Evolutionary conservation across 2,113 vertebrate species (phyloP).

Genomic region (Brachirus orientalis): DNA sequence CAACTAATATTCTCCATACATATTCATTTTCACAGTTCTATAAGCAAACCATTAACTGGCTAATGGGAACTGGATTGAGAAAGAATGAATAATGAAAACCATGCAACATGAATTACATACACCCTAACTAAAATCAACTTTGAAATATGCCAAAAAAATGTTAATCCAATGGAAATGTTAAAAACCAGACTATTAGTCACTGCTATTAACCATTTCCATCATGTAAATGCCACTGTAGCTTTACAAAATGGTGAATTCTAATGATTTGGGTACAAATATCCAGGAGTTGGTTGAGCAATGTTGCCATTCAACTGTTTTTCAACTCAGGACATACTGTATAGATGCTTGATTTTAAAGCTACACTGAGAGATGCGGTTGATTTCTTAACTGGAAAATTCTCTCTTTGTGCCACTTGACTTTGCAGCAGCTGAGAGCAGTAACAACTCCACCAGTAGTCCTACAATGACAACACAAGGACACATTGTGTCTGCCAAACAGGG

Average conservation of each 20-base stretch:
- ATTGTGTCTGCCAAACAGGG: constrained; percentile 3
- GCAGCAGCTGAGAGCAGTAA: constrained; percentile 9
- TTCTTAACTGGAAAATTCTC: neutral
- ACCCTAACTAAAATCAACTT: no score
- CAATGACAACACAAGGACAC: constrained; percentile 21
- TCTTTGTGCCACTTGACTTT: constrained; percentile 23
- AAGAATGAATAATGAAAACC: no score
- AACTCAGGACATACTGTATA: neutral
- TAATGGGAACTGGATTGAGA: no score
- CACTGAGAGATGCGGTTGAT: neutral
- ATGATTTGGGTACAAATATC: neutral
- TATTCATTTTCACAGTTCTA: no score
- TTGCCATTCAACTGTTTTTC: no score
- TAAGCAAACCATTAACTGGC: no score
- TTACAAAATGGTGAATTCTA: neutral
- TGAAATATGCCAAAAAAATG: no score
- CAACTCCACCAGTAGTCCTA: neutral
- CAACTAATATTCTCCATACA: no score
- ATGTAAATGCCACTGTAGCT: no score
- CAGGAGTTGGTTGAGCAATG: neutral
- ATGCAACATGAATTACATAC: no score
- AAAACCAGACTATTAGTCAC: no score
- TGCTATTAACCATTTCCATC: neutral
- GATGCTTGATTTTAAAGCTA: constrained; percentile 14
- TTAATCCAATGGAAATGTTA: no score